A percentile compares a stretch with the other conserved stretches of the same genome.
These are phyloP conservation scores for Microtus pennsylvanicus DNA, from an alignment of 2,113 vertebrate species.

Conservation along the genomic window DNA sequence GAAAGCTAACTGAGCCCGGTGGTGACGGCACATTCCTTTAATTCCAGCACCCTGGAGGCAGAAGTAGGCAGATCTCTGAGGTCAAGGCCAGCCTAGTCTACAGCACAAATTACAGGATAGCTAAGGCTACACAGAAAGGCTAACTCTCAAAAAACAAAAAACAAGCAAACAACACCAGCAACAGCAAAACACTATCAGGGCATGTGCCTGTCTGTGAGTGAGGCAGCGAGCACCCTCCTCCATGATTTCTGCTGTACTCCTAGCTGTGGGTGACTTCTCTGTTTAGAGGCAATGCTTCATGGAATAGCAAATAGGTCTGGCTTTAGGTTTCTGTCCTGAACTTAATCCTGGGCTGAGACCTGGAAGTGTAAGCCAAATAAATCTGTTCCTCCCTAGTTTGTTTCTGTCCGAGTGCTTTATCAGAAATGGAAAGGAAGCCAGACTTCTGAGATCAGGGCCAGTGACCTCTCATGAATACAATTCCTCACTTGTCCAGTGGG, in stretches of 20 bases:
- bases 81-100: background rate
- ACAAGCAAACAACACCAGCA: background rate
- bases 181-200: too few relatives aligned
- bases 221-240: background rate
- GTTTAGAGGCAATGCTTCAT: too few relatives aligned
- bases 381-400: background rate
- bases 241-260: too few relatives aligned
- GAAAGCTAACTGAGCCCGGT: too few relatives aligned
- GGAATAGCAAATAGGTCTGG: background rate
- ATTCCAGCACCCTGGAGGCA: background rate
- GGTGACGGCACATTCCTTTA: background rate
- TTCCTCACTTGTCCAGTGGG: background rate
- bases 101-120: background rate
- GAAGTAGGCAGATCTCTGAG: background rate
- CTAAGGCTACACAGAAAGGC: background rate
- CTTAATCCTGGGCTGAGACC: background rate
- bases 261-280: background rate
- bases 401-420: background rate
- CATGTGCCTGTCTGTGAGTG: background rate
- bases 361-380: background rate
- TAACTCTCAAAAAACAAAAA: background rate
- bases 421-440: background rate
- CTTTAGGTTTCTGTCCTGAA: background rate
- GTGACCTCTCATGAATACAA: background rate
- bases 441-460: background rate